phyloP scores from a whole-genome alignment of 2,797 vertebrate species.

The Sebastes iracundus region DNA sequence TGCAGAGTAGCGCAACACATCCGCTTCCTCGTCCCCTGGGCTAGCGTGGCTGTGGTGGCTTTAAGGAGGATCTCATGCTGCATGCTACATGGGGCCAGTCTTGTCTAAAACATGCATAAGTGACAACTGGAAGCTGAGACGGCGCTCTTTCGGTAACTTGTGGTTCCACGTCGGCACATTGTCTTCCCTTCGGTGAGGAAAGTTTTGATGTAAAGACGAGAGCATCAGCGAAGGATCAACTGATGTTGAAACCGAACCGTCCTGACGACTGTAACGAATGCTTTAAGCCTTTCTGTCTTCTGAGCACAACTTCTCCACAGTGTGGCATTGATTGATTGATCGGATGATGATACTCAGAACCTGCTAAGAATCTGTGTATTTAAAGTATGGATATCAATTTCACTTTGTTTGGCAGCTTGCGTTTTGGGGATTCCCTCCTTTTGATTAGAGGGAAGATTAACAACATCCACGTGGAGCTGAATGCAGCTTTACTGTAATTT shows the following conservation, averaged over 20 bases:
- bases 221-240: not conserved
- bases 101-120: not conserved
- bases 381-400: not conserved
- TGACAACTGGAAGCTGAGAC: slow-evolving; percentile 47
- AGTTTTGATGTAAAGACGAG: not conserved
- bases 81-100: not conserved
- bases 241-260: not conserved
- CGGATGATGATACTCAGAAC: not conserved
- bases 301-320: too few species aligned
- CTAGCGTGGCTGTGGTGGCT: slow-evolving; percentile 57
- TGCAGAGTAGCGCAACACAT: slow-evolving; percentile 30
- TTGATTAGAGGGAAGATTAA: too few species aligned
- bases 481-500: not conserved
- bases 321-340: too few species aligned
- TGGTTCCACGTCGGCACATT: not conserved
- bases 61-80: not conserved
- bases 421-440: too few species aligned
- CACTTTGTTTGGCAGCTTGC: not conserved
- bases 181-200: not conserved
- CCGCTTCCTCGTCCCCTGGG: slow-evolving; percentile 51
- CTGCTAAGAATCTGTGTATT: not conserved
- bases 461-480: not conserved
- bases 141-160: not conserved
- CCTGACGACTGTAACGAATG: not conserved
- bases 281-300: not conserved